A percentile compares a stretch with the other conserved stretches of the same genome.
These are phyloP conservation scores for Drosophila picticornis DNA, from an alignment of 2,888 invertebrate species.

Conservation along the genomic window DNA sequence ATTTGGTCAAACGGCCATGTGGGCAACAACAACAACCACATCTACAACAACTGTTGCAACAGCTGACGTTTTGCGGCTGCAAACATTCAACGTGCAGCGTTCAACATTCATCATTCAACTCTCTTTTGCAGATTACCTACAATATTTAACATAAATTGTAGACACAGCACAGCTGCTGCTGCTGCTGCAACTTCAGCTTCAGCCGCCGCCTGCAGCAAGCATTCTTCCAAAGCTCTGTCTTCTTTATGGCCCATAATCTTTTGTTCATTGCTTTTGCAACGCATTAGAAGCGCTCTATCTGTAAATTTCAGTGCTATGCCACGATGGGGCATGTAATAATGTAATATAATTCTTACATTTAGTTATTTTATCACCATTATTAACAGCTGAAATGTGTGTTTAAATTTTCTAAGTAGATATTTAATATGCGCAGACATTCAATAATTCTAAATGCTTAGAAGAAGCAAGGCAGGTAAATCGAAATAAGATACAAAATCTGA, in stretches of 20 bases:
- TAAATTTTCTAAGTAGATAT: neutral
- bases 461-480: neutral
- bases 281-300: constrained; percentile 20
- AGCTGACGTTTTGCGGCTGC: constrained; percentile 60
- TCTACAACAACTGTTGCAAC: constrained; percentile 41
- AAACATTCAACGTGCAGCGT: constrained; percentile 51
- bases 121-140: constrained; percentile 71
- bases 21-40: constrained; percentile 11
- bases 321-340: neutral
- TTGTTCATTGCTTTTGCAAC: constrained; percentile 24
- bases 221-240: constrained; percentile 19
- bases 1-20: constrained; percentile 32
- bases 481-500: neutral
- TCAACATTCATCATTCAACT: constrained; percentile 53
- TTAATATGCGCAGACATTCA: neutral
- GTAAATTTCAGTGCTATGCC: constrained; percentile 1
- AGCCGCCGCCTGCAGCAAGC: constrained; percentile 16
- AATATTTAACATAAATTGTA: constrained; percentile 75
- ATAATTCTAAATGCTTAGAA: neutral
- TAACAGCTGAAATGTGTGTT: neutral
- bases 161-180: constrained; percentile 60
- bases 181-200: neutral
- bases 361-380: neutral
- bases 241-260: constrained; percentile 26
- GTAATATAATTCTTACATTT: neutral